These are phyloP conservation scores for Micromys minutus DNA, from an alignment of 2,113 vertebrate species.

Conservation along the genomic window DNA sequence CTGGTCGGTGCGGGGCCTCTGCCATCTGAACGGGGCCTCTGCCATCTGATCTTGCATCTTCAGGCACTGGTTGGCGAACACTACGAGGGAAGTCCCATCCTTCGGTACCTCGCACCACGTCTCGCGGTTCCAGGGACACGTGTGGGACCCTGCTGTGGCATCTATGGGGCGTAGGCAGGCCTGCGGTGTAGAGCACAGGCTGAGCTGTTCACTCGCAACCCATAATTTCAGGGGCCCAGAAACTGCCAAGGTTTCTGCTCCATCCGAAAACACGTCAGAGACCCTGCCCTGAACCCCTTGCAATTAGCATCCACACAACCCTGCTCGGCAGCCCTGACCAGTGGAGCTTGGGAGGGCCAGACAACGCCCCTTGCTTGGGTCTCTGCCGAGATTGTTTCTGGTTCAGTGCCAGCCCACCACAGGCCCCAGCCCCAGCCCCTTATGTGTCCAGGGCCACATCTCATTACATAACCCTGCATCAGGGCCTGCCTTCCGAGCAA, in stretches of 20 bases:
- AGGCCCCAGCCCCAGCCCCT: neutral
- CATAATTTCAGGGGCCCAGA: constrained; percentile 56
- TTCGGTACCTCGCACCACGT: neutral
- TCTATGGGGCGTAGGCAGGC: neutral
- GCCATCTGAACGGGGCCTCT: neutral
- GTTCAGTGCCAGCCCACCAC: neutral
- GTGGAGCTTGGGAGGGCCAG: neutral
- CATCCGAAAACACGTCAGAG: neutral
- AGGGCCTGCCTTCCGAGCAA: constrained; percentile 29
- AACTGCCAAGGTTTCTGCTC: neutral
- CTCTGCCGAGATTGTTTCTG: neutral
- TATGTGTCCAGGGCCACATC: neutral
- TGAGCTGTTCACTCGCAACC: neutral
- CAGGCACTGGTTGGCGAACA: too few relatives aligned
- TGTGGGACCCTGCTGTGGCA: rapidly evolving
- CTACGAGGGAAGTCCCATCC: rapidly evolving
- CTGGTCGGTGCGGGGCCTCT: too few relatives aligned
- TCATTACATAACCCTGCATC: constrained; percentile 56
- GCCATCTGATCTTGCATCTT: too few relatives aligned
- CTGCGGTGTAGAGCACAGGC: neutral
- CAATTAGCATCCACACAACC: neutral
- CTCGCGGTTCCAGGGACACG: neutral
- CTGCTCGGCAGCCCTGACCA: neutral
- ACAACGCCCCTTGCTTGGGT: neutral
- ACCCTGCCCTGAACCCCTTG: constrained; percentile 17